Base-by-base conservation (phyloP, 2,888 invertebrate species). In the Zeuzera pyrina region DNA sequence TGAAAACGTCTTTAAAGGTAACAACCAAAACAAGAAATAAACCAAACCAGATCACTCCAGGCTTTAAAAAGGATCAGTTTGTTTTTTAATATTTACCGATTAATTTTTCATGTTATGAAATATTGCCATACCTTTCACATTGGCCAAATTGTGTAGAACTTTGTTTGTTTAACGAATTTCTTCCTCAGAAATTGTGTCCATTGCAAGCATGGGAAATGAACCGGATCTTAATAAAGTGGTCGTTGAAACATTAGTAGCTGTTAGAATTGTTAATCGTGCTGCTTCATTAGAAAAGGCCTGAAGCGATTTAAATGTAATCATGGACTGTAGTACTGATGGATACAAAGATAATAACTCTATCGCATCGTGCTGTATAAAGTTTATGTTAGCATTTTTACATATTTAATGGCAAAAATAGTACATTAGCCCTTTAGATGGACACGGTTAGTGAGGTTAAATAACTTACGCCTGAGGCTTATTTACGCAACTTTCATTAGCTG, bases 31-130 rank as follows among this genome's bases (percentile, higher is more conserved):
- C n/a, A n/a, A n/a, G n/a, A n/a, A n/a, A n/a, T n/a, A n/a, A n/a
- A n/a, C n/a, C 67, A 60, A 67, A 62, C 63, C 55, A 60, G 45
- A 50, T 41, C 49, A 50, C 41, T 46, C 46, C 42, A 42, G 55
- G 60, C 58, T 53, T 56, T 12, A 33, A 57, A 61, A 61, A 26
- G 22, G 54, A 60, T 49, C 53, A 57, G 53, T 53, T 52, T 36
- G 37, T 63, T n/a, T n/a, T n/a, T n/a, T 58, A 58, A 61, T 61
- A 63, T 68, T 59, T 56, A 64, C 58, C 51, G 57, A 66, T 65
- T 65, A 62, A 61, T 63, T 64, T 61, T 50, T 56, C 57, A 53
- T 47, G 38, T 45, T 36, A 48, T 65, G 52, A 65, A 56, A 57
- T 66, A 67, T 50, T 52, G 51, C 43, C 37, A 38, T 49, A 36